phyloP scores from a whole-genome alignment of 92 coral and sea anemone species.

The Epizoanthus rinbou region DNA sequence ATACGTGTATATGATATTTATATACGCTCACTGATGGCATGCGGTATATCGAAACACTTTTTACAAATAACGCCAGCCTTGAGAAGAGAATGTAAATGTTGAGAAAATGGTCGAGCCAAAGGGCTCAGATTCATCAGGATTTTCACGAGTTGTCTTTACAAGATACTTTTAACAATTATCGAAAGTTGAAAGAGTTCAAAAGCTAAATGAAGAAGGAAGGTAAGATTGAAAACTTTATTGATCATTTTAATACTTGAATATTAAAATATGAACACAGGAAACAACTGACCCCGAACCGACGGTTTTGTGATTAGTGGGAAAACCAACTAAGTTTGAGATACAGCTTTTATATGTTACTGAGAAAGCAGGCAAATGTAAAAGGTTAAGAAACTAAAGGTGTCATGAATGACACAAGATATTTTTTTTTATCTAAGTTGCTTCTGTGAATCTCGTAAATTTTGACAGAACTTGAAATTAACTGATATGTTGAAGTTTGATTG shows the following conservation, averaged over 20 bases:
- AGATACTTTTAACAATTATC: neutral
- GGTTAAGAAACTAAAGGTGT: neutral
- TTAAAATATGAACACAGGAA: neutral
- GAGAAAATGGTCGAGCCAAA: slow-evolving; percentile 23
- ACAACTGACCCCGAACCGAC: neutral
- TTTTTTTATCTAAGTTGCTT: neutral
- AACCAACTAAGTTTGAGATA: neutral
- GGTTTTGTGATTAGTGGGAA: neutral
- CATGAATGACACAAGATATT: neutral
- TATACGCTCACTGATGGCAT: slow-evolving; percentile 9
- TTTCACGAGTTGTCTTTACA: neutral
- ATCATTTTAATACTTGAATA: slow-evolving; percentile 1
- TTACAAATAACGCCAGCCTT: neutral
- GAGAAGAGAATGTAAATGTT: neutral
- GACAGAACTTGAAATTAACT: no score
- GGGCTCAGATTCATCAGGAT: neutral
- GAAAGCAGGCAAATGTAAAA: neutral
- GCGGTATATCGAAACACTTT: slow-evolving; percentile 5
- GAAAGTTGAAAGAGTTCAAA: neutral
- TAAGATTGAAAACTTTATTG: neutral
- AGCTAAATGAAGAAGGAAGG: slow-evolving; percentile 30
- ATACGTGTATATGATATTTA: slow-evolving; percentile 16
- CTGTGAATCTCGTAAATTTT: neutral
- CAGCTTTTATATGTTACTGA: neutral
- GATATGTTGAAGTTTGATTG: no score